phyloP scores from a whole-genome alignment of 2,113 vertebrate species.

The Brachyhypopomus gauderio region DNA sequence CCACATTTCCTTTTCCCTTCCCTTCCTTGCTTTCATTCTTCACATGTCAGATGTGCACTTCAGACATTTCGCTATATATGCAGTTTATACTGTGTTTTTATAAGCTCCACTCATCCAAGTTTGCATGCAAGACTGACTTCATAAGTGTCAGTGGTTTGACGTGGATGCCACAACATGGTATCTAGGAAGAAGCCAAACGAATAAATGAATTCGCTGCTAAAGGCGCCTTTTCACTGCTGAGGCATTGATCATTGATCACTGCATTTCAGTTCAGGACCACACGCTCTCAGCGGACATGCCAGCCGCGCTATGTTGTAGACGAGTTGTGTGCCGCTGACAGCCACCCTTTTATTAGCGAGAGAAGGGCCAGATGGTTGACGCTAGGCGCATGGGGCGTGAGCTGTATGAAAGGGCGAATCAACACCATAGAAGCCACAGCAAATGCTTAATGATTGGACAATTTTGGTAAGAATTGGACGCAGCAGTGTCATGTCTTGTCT shows the following conservation, averaged over 20 bases:
- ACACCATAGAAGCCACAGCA: constrained; percentile 7
- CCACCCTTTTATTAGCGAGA: constrained; percentile 41
- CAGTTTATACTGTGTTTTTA: neutral
- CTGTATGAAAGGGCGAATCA: constrained; percentile 27
- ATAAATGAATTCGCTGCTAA: constrained; percentile 8
- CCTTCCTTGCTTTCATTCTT: no score
- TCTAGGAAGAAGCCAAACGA: neutral
- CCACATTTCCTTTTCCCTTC: no score
- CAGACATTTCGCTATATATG: neutral
- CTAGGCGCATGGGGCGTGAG: neutral
- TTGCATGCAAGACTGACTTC: neutral
- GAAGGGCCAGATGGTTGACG: constrained; percentile 29
- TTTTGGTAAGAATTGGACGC: constrained; percentile 32
- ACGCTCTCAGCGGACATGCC: no score
- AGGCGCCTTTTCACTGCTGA: neutral
- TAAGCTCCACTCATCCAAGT: neutral
- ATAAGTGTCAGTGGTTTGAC: neutral
- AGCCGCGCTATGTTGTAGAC: neutral
- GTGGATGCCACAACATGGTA: neutral
- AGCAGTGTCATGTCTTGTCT: constrained; percentile 34
- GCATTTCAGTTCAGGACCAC: no score
- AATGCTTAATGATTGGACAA: constrained; percentile 41
- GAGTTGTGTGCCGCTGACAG: neutral
- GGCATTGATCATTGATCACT: no score
- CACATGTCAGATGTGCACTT: neutral